Percentiles rank a stretch among this genome's conserved stretches.
Evolutionary conservation across 1,140 invertebrate species (phyloP).

Genomic region (Acromyrmex echinatior): DNA sequence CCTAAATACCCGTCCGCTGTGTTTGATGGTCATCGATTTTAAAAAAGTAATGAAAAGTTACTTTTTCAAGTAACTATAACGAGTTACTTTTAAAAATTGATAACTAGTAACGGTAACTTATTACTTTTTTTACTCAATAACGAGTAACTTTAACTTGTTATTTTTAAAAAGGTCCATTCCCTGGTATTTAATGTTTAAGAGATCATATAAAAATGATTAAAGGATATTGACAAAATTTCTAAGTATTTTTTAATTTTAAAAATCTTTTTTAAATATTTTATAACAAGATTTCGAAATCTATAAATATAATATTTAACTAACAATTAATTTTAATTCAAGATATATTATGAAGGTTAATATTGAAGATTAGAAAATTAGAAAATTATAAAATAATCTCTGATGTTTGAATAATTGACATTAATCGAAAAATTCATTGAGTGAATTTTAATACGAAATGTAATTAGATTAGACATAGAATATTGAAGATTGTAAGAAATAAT

Average conservation of each 20-base stretch:
- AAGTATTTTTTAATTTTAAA: background rate
- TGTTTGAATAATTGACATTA: background rate
- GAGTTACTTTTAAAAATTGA: too few relatives aligned
- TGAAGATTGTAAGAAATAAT: background rate
- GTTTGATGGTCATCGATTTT: too few relatives aligned
- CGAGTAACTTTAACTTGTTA: too few relatives aligned
- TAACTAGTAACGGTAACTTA: too few relatives aligned
- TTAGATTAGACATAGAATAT: background rate
- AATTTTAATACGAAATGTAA: background rate
- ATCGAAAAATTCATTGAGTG: background rate
- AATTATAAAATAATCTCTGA: background rate
- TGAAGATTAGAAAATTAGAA: background rate
- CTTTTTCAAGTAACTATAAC: too few relatives aligned
- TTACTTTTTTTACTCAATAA: too few relatives aligned
- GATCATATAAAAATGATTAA: background rate
- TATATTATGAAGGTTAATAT: background rate
- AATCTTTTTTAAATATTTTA: conserved; percentile 8
- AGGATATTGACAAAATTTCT: background rate
- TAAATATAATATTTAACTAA: background rate
- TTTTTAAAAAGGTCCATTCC: too few relatives aligned
- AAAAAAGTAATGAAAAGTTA: too few relatives aligned
- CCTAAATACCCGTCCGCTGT: too few relatives aligned
- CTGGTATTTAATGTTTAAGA: background rate
- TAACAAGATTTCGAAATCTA: background rate
- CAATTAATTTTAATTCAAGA: background rate